Percentiles rank a stretch among this genome's conserved stretches.
Evolutionary conservation across 2,797 vertebrate genomes (phyloP).

Genomic region (Melanotaenia trifasciata): DNA sequence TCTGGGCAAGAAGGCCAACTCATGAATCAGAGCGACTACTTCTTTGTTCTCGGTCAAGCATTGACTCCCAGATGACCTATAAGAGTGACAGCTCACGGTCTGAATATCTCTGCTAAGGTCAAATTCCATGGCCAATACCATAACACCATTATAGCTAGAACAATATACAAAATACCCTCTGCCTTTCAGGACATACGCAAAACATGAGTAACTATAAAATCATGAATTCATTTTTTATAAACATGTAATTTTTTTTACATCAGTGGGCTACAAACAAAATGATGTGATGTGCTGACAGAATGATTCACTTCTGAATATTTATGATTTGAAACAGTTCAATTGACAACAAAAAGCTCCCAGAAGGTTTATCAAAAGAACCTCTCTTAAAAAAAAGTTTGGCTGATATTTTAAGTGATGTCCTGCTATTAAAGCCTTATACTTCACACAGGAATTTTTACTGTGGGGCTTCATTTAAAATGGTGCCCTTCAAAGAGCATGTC

Average conservation of each 20-base stretch:
- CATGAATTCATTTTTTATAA: conserved; percentile 25
- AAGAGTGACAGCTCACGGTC: conserved; percentile 89
- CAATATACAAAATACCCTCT: conserved; percentile 27
- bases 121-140: conserved; percentile 15
- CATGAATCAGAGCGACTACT: conserved; percentile 91
- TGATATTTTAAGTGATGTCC: conserved; percentile 28
- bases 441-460: conserved; percentile 34
- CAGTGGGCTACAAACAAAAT: conserved; percentile 4
- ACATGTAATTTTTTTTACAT: neutral
- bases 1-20: conserved; percentile 89
- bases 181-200: conserved; percentile 55
- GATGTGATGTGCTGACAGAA: neutral
- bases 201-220: conserved; percentile 1
- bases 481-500: conserved; percentile 30
- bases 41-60: conserved; percentile 91
- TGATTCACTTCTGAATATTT: conserved; percentile 21
- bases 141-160: conserved; percentile 29
- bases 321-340: conserved; percentile 12
- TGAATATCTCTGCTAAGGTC: conserved; percentile 87
- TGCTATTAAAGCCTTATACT: conserved; percentile 71
- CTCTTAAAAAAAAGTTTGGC: neutral
- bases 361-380: neutral
- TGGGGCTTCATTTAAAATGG: conserved; percentile 24
- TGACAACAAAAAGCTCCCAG: conserved; percentile 4
- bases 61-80: conserved; percentile 92